A percentile compares a stretch with the other conserved stretches of the same genome.
These are phyloP conservation scores for Crambe crambe DNA, from an alignment of 37 sponge, comb jelly and placozoan species.

Conservation along the genomic window DNA sequence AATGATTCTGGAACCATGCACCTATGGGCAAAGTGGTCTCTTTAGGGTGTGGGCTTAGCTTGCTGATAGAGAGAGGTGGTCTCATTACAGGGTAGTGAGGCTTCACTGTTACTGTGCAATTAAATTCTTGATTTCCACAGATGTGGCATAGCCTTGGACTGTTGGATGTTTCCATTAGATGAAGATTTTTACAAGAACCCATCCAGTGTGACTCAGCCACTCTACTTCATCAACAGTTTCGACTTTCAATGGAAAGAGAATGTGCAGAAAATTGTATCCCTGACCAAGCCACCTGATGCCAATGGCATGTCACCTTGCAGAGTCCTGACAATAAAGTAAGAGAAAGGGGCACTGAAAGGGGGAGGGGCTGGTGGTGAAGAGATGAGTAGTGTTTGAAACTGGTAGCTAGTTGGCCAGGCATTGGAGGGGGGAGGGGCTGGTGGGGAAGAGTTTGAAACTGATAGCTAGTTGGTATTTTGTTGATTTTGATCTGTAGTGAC, in stretches of 20 bases:
- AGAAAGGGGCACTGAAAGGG: no score
- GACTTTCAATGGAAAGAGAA: slow-evolving; percentile 65
- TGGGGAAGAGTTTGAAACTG: not conserved
- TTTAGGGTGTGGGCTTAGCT: not conserved
- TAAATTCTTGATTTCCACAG: slow-evolving; percentile 11
- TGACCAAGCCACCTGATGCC: slow-evolving; percentile 33
- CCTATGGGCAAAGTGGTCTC: not conserved
- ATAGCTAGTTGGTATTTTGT: not conserved
- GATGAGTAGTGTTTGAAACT: not conserved
- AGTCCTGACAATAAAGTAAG: slow-evolving; percentile 46
- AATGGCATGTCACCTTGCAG: slow-evolving; percentile 23
- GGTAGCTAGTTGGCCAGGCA: not conserved
- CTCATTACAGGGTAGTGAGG: not conserved
- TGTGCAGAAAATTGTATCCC: slow-evolving; percentile 45
- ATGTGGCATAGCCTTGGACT: slow-evolving; percentile 76
- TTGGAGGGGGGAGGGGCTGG: not conserved
- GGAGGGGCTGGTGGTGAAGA: not conserved
- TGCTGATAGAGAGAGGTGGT: not conserved
- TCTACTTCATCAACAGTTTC: slow-evolving; percentile 73
- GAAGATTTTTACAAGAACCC: slow-evolving; percentile 32
- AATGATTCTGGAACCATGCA: not conserved
- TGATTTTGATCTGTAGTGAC: no score
- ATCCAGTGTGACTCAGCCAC: slow-evolving; percentile 37
- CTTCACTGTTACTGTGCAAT: not conserved
- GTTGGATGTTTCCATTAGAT: slow-evolving; percentile 71